phyloP scores from a whole-genome alignment of 2,797 vertebrate genomes.

The Distichodus sexfasciatus region DNA sequence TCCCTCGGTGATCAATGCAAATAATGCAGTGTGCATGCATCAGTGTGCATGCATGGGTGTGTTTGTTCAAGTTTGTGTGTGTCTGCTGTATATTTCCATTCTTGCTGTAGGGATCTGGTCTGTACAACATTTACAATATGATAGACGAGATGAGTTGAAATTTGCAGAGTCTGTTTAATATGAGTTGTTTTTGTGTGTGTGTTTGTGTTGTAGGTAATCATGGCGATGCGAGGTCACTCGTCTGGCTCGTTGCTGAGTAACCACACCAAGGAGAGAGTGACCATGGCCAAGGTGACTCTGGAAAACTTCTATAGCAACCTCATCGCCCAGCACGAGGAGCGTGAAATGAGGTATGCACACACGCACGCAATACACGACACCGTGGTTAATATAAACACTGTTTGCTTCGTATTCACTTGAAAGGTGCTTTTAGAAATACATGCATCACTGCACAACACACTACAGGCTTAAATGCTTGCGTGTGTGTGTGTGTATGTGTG shows the following conservation, averaged over 20 bases:
- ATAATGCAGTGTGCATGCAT: conserved; percentile 14
- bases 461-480: too few species aligned
- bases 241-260: conserved; percentile 85
- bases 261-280: conserved; percentile 86
- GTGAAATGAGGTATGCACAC: conserved; percentile 80
- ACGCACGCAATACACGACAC: not conserved
- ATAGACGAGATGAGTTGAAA: not conserved
- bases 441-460: not conserved
- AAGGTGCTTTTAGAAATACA: not conserved
- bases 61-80: not conserved
- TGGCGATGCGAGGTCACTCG: conserved; percentile 84
- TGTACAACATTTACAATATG: too few species aligned
- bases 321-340: conserved; percentile 82
- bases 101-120: too few species aligned
- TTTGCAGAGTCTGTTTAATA: not conserved
- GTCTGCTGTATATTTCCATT: too few species aligned
- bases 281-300: conserved; percentile 85
- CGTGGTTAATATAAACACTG: not conserved
- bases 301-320: conserved; percentile 91
- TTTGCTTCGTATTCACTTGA: conserved; percentile 17
- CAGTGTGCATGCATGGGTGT: too few species aligned
- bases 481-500: not conserved
- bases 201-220: conserved; percentile 58
- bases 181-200: conserved; percentile 10
- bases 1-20: not conserved